Conservation (phyloP, 2,888 invertebrate species). For the Metopia argyrocephala region DNA sequence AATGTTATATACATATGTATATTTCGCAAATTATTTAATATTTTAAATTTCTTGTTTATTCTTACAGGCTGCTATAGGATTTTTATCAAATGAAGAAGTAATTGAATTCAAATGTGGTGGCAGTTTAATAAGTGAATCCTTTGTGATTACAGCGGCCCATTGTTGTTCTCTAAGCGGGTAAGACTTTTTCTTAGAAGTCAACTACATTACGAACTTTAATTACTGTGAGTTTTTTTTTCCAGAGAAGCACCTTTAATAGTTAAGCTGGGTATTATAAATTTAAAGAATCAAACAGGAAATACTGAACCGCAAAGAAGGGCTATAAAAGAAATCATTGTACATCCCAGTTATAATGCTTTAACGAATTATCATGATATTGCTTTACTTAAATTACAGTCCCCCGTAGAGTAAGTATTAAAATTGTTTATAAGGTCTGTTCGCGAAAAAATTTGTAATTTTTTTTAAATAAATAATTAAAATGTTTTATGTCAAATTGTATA, state of each 20-base stretch:
- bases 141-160: constrained; percentile 74
- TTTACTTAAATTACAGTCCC: constrained; percentile 77
- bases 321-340: constrained; percentile 75
- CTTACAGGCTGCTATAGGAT: constrained; percentile 72
- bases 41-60: neutral
- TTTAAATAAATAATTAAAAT: too few relatives aligned
- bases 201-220: neutral
- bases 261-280: constrained; percentile 79
- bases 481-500: too few relatives aligned
- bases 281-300: constrained; percentile 75
- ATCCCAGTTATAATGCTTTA: constrained; percentile 79
- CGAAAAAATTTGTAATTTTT: too few relatives aligned
- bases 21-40: too few relatives aligned
- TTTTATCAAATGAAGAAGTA: constrained; percentile 63
- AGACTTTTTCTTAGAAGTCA: constrained; percentile 17
- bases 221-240: neutral
- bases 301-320: constrained; percentile 75
- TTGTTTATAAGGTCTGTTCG: too few relatives aligned
- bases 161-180: constrained; percentile 71
- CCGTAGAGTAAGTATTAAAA: constrained; percentile 67
- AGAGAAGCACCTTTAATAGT: constrained; percentile 76
- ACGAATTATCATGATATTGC: constrained; percentile 82
- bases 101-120: constrained; percentile 74
- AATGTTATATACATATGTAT: too few relatives aligned
- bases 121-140: constrained; percentile 70